These are phyloP conservation scores for Acanthosepion esculentum DNA, from an alignment of 2,888 invertebrate genomes.

Conservation along the genomic window DNA sequence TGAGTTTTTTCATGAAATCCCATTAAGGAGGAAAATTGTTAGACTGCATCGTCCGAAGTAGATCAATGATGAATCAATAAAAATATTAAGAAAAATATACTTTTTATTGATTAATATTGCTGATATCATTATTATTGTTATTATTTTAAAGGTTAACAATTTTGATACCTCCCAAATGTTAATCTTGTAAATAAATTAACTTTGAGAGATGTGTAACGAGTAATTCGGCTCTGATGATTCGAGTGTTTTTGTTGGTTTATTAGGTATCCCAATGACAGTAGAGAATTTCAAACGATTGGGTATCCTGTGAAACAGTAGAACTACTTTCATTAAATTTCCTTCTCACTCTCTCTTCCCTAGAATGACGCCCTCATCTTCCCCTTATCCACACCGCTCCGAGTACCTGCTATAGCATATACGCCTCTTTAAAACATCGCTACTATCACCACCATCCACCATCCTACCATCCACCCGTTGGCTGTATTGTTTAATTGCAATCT, in stretches of 20 bases:
- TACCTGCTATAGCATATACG: neutral
- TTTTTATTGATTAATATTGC: no score
- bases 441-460: neutral
- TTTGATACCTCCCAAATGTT: neutral
- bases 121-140: neutral
- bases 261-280: neutral
- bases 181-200: neutral
- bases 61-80: neutral
- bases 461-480: neutral
- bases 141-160: neutral
- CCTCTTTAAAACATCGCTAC: neutral
- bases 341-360: neutral
- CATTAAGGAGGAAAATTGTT: neutral
- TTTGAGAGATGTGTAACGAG: neutral
- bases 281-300: neutral
- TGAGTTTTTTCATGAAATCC: neutral
- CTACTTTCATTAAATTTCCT: neutral
- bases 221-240: neutral
- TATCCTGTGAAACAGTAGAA: neutral
- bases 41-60: neutral
- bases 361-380: neutral
- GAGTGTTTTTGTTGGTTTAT: neutral
- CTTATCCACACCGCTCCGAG: neutral
- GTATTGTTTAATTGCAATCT: slow-evolving; percentile 33
- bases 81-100: neutral